Evolutionary conservation across 2,113 vertebrate species (phyloP).

Genomic region (Cinclus mexicanus): DNA sequence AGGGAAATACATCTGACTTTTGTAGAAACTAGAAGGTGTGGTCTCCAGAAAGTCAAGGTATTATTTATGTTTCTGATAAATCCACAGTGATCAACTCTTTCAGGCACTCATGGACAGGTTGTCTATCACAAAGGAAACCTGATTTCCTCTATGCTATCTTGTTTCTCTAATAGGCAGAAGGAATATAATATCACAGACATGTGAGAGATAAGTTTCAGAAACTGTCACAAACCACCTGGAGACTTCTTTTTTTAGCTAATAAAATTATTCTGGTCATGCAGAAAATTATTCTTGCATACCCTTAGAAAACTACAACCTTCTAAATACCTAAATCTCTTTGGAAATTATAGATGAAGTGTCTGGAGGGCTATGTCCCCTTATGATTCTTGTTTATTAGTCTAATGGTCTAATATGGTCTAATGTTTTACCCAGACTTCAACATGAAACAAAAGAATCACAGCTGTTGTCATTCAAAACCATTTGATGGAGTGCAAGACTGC

Average conservation of each 20-base stretch:
- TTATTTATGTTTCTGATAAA: not conserved
- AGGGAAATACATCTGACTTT: not conserved
- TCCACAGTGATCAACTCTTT: not conserved
- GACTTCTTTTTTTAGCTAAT: not conserved
- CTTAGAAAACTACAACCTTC: not conserved
- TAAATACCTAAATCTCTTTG: not conserved
- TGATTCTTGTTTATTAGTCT: not conserved
- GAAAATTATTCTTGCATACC: not conserved
- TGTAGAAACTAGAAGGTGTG: not conserved
- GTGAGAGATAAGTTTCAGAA: not conserved
- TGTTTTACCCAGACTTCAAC: not conserved
- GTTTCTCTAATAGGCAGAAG: not conserved
- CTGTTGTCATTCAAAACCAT: not conserved
- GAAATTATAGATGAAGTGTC: not conserved
- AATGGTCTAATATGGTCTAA: not conserved
- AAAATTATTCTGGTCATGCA: not conserved
- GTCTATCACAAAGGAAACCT: not conserved
- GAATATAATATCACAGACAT: not conserved
- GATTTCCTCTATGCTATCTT: not conserved
- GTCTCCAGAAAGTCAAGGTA: not conserved
- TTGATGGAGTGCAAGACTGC: not conserved
- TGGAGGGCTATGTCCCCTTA: not conserved
- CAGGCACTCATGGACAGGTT: not conserved
- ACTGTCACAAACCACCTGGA: not conserved
- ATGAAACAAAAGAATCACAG: not conserved